These are phyloP conservation scores for Octodon degus DNA, from an alignment of 2,113 vertebrate genomes.

Conservation along the genomic window DNA sequence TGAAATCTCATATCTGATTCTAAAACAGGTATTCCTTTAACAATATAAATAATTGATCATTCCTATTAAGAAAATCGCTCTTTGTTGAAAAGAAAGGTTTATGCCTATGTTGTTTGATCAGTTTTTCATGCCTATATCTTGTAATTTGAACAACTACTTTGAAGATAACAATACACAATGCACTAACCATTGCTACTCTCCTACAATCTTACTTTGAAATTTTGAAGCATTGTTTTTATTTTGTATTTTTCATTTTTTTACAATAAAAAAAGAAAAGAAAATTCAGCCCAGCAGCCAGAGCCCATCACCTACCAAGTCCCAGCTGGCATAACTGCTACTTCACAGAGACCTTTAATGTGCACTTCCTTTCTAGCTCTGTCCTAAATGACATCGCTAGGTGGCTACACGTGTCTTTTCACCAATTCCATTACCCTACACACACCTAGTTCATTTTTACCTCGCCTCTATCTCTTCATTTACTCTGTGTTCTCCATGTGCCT, in stretches of 20 bases:
- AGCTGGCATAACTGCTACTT: background rate
- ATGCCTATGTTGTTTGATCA: no score
- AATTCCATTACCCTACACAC: background rate
- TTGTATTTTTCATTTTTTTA: no score
- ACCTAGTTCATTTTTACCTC: background rate
- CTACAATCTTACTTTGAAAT: no score
- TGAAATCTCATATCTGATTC: background rate
- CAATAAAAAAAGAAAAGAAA: background rate
- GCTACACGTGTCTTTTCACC: background rate
- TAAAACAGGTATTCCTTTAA: background rate
- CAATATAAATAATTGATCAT: background rate
- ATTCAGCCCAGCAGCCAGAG: background rate
- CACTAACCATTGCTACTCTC: no score
- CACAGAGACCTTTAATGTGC: background rate
- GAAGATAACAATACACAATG: no score
- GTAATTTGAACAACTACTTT: no score
- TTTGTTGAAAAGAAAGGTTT: no score
- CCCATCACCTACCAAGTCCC: background rate
- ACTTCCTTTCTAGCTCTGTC: background rate
- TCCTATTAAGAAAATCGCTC: slow-evolving; percentile 26
- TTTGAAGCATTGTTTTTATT: no score
- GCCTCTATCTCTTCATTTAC: background rate
- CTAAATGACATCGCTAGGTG: background rate
- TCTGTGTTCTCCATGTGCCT: background rate
- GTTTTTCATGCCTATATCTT: no score